Conservation (phyloP, 2,113 vertebrate genomes). For the Corythoichthys intestinalis region DNA sequence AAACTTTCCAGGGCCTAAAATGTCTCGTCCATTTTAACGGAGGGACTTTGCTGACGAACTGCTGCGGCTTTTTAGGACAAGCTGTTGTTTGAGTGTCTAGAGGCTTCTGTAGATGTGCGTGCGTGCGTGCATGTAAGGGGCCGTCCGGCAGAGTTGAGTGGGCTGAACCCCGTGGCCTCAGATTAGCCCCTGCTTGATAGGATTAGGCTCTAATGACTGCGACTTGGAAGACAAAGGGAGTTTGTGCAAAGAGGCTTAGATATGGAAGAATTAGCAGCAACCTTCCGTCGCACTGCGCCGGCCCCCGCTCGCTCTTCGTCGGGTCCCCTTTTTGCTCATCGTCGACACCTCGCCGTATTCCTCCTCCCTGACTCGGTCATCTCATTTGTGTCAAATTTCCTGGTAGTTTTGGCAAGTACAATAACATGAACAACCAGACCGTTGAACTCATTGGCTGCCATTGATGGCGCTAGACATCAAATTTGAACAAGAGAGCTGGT, state of each 20-base stretch:
- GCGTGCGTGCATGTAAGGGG: constrained; percentile 27
- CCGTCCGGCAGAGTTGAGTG: constrained; percentile 53
- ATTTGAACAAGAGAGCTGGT: no score
- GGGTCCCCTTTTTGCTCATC: constrained; percentile 36
- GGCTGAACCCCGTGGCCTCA: constrained; percentile 78
- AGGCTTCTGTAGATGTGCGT: background rate
- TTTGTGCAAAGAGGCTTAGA: constrained; percentile 90
- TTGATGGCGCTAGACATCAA: no score
- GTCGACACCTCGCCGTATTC: constrained; percentile 31
- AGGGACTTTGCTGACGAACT: background rate
- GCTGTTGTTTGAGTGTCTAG: background rate
- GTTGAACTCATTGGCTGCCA: no score
- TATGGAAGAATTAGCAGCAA: constrained; percentile 99
- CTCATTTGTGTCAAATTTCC: background rate
- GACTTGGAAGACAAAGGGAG: constrained; percentile 84
- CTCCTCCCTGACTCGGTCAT: background rate
- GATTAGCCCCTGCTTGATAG: constrained; percentile 98
- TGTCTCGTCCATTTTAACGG: no score
- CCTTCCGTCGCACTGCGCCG: constrained; percentile 60
- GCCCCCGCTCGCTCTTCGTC: constrained; percentile 37
- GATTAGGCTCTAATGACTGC: constrained; percentile 99
- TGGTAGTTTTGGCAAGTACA: background rate
- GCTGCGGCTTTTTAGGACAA: background rate
- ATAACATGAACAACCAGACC: background rate
- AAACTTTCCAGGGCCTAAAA: no score